A percentile compares a stretch with the other conserved stretches of the same genome.
Conservation (phyloP, 2,113 vertebrate genomes). For the Xenus cinereus region DNA sequence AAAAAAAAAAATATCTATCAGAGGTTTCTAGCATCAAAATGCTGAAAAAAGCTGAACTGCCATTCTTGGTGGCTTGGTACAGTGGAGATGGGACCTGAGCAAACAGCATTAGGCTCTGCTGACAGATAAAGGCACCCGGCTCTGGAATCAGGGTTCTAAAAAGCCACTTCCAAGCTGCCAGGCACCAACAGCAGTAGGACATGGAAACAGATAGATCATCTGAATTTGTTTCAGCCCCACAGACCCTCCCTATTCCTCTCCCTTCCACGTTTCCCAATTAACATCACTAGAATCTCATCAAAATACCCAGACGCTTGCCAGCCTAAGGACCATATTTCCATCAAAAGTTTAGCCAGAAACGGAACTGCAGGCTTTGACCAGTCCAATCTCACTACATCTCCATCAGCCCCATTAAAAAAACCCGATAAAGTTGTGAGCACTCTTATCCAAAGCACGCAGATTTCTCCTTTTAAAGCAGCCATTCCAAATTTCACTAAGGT, state of each 20-base stretch:
- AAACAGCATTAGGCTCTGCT: neutral
- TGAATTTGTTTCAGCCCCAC: neutral
- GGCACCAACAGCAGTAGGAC: neutral
- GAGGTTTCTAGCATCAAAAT: neutral
- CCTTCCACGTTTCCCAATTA: neutral
- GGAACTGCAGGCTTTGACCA: neutral
- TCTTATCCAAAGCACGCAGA: rapidly evolving
- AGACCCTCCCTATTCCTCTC: neutral
- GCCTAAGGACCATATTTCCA: rapidly evolving
- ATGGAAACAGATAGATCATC: rapidly evolving
- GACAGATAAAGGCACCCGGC: no score
- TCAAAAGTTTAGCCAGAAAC: neutral
- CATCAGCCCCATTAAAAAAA: neutral
- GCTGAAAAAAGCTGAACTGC: neutral
- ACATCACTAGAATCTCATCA: neutral
- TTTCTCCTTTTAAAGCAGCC: neutral
- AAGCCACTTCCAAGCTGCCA: neutral
- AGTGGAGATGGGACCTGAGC: neutral
- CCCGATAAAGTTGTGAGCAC: neutral
- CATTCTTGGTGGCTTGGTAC: rapidly evolving
- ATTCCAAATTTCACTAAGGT: neutral
- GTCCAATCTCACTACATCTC: neutral
- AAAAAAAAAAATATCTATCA: rapidly evolving
- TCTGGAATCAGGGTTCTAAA: neutral
- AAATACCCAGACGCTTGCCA: neutral